Evolutionary conservation across 2,888 invertebrate genomes (phyloP).

Genomic region (Dryococelus australis): DNA sequence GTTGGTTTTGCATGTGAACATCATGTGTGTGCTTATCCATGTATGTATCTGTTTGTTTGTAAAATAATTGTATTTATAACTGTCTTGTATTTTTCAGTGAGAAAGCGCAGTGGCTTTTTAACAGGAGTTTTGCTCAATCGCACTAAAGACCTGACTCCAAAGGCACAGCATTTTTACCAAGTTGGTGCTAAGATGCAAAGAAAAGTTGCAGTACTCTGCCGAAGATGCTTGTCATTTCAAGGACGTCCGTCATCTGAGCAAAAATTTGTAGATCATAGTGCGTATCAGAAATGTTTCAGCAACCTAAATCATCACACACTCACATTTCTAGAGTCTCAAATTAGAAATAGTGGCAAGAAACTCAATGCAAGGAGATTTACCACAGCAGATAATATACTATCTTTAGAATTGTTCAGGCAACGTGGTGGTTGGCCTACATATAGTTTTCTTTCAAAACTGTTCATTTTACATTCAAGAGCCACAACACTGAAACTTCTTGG

Average conservation of each 20-base stretch:
- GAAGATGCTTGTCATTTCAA: no score
- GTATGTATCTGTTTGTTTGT: no score
- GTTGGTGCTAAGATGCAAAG: no score
- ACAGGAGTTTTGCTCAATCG: no score
- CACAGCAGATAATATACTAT: not conserved
- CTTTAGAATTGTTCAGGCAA: conserved; percentile 5
- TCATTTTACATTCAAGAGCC: not conserved
- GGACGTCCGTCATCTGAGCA: not conserved
- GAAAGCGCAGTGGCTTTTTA: no score
- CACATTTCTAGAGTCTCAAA: conserved; percentile 23
- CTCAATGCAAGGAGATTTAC: not conserved
- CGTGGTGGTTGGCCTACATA: not conserved
- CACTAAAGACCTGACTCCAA: no score
- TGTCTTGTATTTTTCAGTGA: no score
- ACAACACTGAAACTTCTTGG: not conserved
- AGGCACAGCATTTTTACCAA: no score
- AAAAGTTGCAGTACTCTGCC: no score
- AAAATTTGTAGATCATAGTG: not conserved
- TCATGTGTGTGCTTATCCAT: no score
- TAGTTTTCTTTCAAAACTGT: not conserved
- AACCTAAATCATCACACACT: not conserved
- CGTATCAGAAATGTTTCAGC: not conserved
- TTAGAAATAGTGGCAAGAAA: not conserved
- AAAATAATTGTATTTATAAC: no score
- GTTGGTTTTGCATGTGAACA: no score